Evolutionary conservation across 64 coral and sea anemone genomes (phyloP).

Genomic region (Trachythela sp.): DNA sequence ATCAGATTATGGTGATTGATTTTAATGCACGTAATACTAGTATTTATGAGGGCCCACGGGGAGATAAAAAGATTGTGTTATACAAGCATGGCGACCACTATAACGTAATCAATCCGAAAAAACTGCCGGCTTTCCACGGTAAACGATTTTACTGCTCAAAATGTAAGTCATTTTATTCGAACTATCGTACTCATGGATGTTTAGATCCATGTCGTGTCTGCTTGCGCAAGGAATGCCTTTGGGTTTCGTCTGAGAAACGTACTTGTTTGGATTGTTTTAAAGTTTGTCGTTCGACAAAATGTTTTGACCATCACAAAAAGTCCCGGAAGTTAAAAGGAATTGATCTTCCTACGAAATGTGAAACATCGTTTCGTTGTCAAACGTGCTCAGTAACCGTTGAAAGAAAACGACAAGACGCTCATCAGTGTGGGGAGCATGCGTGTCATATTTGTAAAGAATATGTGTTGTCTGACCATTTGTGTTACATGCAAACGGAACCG

Average conservation of each 20-base stretch:
- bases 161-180: neutral
- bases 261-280: neutral
- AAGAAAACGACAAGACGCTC: neutral
- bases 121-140: neutral
- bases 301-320: neutral
- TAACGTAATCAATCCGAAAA: neutral
- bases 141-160: neutral
- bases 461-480: neutral
- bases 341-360: neutral
- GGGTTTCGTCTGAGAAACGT: neutral
- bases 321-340: neutral
- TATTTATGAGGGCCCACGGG: neutral
- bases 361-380: constrained; percentile 1
- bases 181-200: neutral
- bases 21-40: neutral
- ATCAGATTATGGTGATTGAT: no score
- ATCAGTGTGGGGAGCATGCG: neutral
- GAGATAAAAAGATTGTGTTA: neutral
- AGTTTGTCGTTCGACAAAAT: no score
- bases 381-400: neutral
- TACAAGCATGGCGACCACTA: neutral
- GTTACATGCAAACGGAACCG: neutral
- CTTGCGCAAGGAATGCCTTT: neutral
- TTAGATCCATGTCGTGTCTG: neutral
- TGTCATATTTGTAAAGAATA: constrained; percentile 17